Percentiles rank a stretch among this genome's conserved stretches.
phyloP scores from a whole-genome alignment of 2,888 invertebrate species.

The Chrysina gloriosa region DNA sequence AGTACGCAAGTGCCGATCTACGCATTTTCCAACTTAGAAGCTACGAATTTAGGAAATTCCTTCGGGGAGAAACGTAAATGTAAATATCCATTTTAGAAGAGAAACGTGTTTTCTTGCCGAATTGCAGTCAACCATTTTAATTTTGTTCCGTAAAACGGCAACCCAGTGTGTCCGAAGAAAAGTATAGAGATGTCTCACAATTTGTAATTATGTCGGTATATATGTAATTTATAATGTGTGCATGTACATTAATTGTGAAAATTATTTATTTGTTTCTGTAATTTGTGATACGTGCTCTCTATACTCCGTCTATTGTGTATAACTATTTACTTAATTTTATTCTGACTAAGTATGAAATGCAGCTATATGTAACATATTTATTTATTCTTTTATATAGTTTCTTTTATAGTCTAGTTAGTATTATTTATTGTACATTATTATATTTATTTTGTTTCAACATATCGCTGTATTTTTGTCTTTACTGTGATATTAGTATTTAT shows the following conservation, averaged over 20 bases:
- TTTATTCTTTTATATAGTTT: constrained; percentile 33
- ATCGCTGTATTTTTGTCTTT: constrained; percentile 39
- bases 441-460: constrained; percentile 38
- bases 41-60: not conserved
- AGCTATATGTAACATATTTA: constrained; percentile 35
- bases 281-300: constrained; percentile 23
- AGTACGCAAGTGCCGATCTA: too few relatives aligned
- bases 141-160: not conserved
- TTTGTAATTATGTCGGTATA: constrained; percentile 25
- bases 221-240: constrained; percentile 37
- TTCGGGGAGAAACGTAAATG: not conserved
- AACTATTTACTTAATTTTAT: constrained; percentile 37
- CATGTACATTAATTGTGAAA: constrained; percentile 29
- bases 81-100: constrained; percentile 17
- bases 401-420: constrained; percentile 26
- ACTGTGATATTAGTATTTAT: constrained; percentile 39
- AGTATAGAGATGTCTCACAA: constrained; percentile 27
- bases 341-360: constrained; percentile 30
- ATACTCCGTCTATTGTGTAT: constrained; percentile 9
- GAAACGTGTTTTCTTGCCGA: constrained; percentile 19
- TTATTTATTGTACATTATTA: constrained; percentile 38
- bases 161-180: not conserved
- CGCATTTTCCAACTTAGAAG: too few relatives aligned
- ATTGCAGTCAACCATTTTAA: not conserved
- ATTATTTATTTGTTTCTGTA: constrained; percentile 24